Percentiles rank a stretch among this genome's conserved stretches.
Conservation (phyloP, 2,888 invertebrate genomes). For the Anodontia alba region DNA sequence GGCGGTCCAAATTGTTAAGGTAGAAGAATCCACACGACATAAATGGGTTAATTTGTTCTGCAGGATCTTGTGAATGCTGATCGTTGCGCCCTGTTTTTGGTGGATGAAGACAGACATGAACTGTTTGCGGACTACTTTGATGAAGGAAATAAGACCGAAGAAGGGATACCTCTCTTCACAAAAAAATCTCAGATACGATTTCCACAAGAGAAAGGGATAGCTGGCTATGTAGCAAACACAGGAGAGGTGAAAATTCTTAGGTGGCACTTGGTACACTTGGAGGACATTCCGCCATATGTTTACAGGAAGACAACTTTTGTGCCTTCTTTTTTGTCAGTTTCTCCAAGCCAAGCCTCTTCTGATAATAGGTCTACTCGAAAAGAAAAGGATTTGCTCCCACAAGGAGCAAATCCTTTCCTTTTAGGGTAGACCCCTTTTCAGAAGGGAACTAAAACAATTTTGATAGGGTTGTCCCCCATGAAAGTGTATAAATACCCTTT, state of each 20-base stretch:
- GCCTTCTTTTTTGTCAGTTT: neutral
- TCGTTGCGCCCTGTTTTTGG: slow-evolving; percentile 73
- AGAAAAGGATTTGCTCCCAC: too few relatives aligned
- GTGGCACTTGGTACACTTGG: too few relatives aligned
- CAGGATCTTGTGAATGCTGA: slow-evolving; percentile 74
- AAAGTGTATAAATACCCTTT: neutral
- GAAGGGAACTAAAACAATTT: too few relatives aligned
- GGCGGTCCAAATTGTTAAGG: too few relatives aligned
- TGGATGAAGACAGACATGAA: slow-evolving; percentile 71
- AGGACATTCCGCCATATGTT: too few relatives aligned
- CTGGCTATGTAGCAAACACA: slow-evolving; percentile 75
- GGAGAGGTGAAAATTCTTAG: slow-evolving; percentile 59
- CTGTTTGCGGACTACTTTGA: slow-evolving; percentile 76
- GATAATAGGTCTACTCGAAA: too few relatives aligned
- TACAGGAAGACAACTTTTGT: too few relatives aligned
- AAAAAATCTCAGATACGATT: slow-evolving; percentile 71
- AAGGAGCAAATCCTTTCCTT: too few relatives aligned
- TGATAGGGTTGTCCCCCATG: too few relatives aligned
- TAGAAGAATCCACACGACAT: too few relatives aligned
- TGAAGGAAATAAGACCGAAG: slow-evolving; percentile 64
- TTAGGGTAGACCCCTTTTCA: too few relatives aligned
- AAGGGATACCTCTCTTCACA: slow-evolving; percentile 66
- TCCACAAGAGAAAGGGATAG: slow-evolving; percentile 70
- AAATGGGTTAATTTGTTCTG: neutral
- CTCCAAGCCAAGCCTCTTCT: neutral